These are phyloP conservation scores for Pimephales promelas DNA, from an alignment of 2,113 vertebrate species.

Conservation along the genomic window DNA sequence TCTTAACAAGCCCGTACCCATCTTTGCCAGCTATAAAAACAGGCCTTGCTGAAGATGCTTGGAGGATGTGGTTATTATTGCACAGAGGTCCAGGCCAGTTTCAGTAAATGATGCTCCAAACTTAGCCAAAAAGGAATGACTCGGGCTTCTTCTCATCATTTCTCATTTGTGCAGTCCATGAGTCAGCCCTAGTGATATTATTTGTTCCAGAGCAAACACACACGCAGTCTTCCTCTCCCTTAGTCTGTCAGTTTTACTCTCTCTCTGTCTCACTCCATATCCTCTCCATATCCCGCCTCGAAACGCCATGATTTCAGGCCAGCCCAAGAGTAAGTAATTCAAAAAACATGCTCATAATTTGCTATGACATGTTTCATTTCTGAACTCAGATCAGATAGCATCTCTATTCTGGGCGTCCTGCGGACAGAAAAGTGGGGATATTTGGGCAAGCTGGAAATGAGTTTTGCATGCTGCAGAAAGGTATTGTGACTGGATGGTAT, in stretches of 20 bases:
- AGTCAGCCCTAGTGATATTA: conserved; percentile 79
- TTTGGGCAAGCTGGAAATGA: conserved; percentile 60
- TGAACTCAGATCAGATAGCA: conserved; percentile 80
- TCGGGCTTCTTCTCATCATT: conserved; percentile 77
- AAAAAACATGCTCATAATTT: conserved; percentile 82
- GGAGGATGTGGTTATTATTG: conserved; percentile 82
- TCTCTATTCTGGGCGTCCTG: conserved; percentile 68
- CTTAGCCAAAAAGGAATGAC: conserved; percentile 75
- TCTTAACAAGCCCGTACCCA: conserved; percentile 72
- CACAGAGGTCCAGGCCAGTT: conserved; percentile 72
- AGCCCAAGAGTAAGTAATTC: conserved; percentile 70
- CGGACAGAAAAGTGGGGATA: conserved; percentile 56
- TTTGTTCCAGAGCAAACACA: conserved; percentile 82
- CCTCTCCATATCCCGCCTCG: conserved; percentile 42
- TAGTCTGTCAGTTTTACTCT: conserved; percentile 55
- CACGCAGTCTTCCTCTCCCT: conserved; percentile 43
- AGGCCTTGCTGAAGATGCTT: conserved; percentile 79
- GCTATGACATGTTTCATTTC: conserved; percentile 83
- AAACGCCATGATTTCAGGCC: conserved; percentile 20
- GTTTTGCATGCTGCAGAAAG: conserved; percentile 57
- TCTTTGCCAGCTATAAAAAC: conserved; percentile 83
- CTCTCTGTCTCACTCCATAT: conserved; percentile 48
- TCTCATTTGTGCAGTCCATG: conserved; percentile 74
- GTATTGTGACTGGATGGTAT: conserved; percentile 54
- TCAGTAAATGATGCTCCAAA: conserved; percentile 82